Evolutionary conservation across 2,113 vertebrate genomes (phyloP).

Genomic region (Hydropotes inermis): DNA sequence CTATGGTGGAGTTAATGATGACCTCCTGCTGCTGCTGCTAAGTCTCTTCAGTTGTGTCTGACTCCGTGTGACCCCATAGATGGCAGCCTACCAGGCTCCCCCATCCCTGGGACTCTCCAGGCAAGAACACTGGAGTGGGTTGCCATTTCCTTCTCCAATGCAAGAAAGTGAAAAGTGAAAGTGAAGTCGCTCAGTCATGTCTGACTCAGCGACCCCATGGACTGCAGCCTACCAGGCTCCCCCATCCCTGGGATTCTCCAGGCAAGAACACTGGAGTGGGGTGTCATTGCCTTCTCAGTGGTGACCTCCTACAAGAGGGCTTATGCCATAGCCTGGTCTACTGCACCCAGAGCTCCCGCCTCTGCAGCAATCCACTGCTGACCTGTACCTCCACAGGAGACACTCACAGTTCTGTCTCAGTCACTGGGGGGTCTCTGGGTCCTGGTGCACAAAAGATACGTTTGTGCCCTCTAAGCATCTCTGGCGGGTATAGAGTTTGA

Average conservation of each 20-base stretch:
- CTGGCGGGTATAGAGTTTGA: background rate
- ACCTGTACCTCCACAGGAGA: background rate
- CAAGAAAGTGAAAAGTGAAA: no score
- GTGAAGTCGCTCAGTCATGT: no score
- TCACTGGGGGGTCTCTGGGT: background rate
- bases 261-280: no score
- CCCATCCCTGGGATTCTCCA: rapidly evolving
- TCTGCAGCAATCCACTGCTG: background rate
- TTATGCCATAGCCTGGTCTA: background rate
- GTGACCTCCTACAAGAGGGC: background rate
- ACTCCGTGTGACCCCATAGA: no score
- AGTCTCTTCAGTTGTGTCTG: rapidly evolving
- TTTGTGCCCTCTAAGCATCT: background rate
- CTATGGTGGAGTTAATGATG: background rate
- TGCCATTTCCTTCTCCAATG: background rate
- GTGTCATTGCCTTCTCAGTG: no score
- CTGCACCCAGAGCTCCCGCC: background rate
- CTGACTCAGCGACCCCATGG: no score
- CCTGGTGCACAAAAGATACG: background rate
- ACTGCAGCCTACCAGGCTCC: no score
- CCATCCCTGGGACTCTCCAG: background rate
- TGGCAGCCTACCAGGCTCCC: rapidly evolving
- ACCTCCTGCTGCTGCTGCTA: background rate
- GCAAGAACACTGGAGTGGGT: background rate
- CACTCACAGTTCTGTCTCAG: background rate